Percentiles rank a stretch among this genome's conserved stretches.
Evolutionary conservation across 2,113 vertebrate species (phyloP).

Genomic region (Muntiacus muntjak): DNA sequence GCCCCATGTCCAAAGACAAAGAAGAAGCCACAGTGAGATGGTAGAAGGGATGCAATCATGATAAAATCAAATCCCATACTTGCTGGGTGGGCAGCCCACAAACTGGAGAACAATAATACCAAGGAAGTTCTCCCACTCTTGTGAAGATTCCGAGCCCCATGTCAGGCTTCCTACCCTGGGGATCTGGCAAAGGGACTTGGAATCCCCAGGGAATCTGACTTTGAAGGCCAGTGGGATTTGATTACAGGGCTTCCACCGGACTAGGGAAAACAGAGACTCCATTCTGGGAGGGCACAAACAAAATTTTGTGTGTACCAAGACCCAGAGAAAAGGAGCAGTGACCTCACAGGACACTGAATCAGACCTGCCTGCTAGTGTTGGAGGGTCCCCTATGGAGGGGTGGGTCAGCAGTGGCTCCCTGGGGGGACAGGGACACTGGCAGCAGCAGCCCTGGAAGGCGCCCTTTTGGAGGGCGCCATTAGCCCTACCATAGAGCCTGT

Average conservation of each 20-base stretch:
- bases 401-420: not conserved
- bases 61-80: not conserved
- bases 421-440: not conserved
- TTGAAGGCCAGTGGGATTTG: not conserved
- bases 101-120: not conserved
- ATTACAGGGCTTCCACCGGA: not conserved
- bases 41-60: not conserved
- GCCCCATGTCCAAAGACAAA: not conserved
- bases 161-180: not conserved
- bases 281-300: not conserved
- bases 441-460: not conserved
- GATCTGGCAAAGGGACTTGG: not conserved
- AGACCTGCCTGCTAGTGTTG: not conserved
- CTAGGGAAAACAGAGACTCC: not conserved
- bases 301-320: not conserved
- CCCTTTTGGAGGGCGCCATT: not conserved
- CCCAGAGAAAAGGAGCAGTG: not conserved
- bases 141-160: not conserved
- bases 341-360: not conserved
- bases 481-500: not conserved
- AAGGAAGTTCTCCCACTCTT: not conserved
- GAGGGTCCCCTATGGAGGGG: not conserved
- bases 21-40: not conserved
- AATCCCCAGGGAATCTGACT: not conserved
- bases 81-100: not conserved